phyloP scores from a whole-genome alignment of 2,113 vertebrate genomes.

The Sardina pilchardus region DNA sequence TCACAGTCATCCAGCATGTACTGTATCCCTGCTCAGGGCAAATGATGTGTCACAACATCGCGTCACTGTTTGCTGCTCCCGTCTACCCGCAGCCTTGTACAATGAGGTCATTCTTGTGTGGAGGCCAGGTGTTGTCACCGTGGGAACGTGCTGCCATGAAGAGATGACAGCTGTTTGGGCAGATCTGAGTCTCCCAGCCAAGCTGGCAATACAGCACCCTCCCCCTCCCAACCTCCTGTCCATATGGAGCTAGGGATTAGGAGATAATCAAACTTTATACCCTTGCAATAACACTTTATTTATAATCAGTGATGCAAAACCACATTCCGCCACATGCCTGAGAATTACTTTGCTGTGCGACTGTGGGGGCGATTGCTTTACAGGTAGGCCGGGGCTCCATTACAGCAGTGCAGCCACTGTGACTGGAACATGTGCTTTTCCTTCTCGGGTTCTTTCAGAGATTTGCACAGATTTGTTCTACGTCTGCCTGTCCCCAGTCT shows the following conservation, averaged over 20 bases:
- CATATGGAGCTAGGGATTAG: conserved; percentile 71
- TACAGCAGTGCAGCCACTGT: background rate
- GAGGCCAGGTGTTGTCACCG: conserved; percentile 69
- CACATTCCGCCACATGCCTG: background rate
- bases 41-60: conserved; percentile 37
- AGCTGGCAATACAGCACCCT: conserved; percentile 54
- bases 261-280: conserved; percentile 59
- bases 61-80: conserved; percentile 46
- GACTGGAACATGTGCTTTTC: background rate
- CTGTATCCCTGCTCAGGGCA: background rate
- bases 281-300: conserved; percentile 44
- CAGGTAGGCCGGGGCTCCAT: background rate
- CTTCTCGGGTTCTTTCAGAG: background rate
- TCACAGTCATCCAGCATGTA: background rate
- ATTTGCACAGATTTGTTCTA: background rate
- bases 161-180: conserved; percentile 73
- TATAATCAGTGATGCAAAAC: background rate
- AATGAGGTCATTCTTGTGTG: conserved; percentile 51
- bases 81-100: conserved; percentile 33
- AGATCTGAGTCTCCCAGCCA: conserved; percentile 62
- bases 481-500: background rate
- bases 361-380: background rate
- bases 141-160: conserved; percentile 54
- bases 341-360: background rate
- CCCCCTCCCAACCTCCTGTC: conserved; percentile 45